phyloP scores from a whole-genome alignment of 2,797 vertebrate genomes.

The Sarcoramphus papa region DNA sequence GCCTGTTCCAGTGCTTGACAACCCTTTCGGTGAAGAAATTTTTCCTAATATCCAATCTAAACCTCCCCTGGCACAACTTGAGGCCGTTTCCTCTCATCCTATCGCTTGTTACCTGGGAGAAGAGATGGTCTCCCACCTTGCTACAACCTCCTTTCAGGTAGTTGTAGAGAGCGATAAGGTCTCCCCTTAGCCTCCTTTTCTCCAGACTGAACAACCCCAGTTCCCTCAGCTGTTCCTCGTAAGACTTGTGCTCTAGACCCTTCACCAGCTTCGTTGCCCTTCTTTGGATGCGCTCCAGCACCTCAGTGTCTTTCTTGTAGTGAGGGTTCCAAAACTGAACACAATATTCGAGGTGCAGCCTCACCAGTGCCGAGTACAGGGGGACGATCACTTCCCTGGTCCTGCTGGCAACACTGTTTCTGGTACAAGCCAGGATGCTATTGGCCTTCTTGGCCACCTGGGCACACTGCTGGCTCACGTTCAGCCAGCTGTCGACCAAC shows the following conservation, averaged over 20 bases:
- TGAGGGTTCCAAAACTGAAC: neutral
- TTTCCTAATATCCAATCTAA: neutral
- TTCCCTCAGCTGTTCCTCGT: neutral
- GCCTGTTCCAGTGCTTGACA: neutral
- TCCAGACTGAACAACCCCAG: neutral
- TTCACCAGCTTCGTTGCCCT: neutral
- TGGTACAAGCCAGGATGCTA: neutral
- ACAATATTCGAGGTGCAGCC: neutral
- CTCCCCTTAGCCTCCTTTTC: neutral
- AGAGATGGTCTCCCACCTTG: neutral
- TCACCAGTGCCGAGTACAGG: neutral
- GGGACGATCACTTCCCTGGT: neutral
- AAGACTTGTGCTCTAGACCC: neutral
- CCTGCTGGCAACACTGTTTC: neutral
- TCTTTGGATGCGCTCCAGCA: neutral
- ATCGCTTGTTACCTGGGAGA: neutral
- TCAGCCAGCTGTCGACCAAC: neutral
- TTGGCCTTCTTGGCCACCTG: neutral
- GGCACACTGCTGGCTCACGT: neutral
- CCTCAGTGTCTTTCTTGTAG: neutral
- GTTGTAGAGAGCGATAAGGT: neutral
- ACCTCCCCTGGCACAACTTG: neutral
- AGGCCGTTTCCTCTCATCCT: neutral
- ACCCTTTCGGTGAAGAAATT: neutral
- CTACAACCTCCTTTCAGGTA: neutral